Evolutionary conservation across 1,140 invertebrate species (phyloP).

Genomic region (Babylonia areolata): DNA sequence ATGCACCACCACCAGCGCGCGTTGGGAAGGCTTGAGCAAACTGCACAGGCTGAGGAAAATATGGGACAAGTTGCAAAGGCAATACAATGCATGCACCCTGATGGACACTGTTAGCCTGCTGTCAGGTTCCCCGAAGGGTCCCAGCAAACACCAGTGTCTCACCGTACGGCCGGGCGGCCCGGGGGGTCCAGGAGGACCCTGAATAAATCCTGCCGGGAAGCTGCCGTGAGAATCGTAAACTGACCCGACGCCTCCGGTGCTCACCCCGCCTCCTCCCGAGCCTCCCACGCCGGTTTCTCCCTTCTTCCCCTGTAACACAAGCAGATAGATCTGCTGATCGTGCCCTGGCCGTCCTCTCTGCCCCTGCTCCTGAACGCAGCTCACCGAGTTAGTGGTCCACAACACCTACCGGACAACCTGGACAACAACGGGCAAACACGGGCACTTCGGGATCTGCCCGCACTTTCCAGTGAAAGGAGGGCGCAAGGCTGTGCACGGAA

Average conservation of each 20-base stretch:
- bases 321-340: constrained; percentile 36
- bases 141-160: constrained; percentile 34
- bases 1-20: background rate
- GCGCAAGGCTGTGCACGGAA: background rate
- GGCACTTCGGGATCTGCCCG: background rate
- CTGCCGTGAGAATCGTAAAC: constrained; percentile 93
- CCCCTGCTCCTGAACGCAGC: constrained; percentile 14
- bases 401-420: constrained; percentile 7
- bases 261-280: constrained; percentile 36
- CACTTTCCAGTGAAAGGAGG: background rate
- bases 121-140: background rate
- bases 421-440: background rate
- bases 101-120: constrained; percentile 3
- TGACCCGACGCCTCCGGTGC: constrained; percentile 30
- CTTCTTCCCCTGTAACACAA: constrained; percentile 85
- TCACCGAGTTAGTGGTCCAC: constrained; percentile 18
- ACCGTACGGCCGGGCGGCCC: constrained; percentile 92
- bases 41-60: background rate
- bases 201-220: constrained; percentile 93
- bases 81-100: background rate
- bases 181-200: constrained; percentile 93
- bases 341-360: constrained; percentile 9
- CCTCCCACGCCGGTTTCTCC: constrained; percentile 92
- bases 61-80: background rate
- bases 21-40: background rate